phyloP scores from a whole-genome alignment of 2,888 invertebrate genomes.

The Crioceris asparagi region DNA sequence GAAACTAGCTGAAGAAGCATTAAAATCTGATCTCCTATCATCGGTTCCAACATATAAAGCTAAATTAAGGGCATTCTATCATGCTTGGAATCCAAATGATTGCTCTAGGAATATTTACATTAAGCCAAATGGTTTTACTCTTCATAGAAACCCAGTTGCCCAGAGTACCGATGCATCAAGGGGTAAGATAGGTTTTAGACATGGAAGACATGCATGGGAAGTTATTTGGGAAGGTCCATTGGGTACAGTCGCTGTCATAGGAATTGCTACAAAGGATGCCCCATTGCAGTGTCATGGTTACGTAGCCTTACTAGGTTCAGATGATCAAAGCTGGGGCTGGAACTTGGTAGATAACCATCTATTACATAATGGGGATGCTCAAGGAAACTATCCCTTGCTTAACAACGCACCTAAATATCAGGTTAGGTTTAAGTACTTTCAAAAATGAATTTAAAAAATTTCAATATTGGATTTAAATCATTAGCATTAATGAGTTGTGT shows the following conservation, averaged over 20 bases:
- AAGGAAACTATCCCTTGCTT: slow-evolving; percentile 85
- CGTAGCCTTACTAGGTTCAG: slow-evolving; percentile 86
- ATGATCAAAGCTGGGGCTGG: slow-evolving; percentile 99
- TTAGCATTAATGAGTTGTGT: slow-evolving; percentile 3
- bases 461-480: background rate
- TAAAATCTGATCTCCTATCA: slow-evolving; percentile 84
- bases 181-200: slow-evolving; percentile 79
- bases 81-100: slow-evolving; percentile 96
- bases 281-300: slow-evolving; percentile 91
- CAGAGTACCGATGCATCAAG: slow-evolving; percentile 95
- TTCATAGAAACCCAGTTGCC: slow-evolving; percentile 96
- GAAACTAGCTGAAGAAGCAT: slow-evolving; percentile 74
- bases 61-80: slow-evolving; percentile 84
- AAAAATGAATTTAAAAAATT: background rate
- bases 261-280: slow-evolving; percentile 89
- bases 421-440: slow-evolving; percentile 40
- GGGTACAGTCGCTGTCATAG: slow-evolving; percentile 96
- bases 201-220: slow-evolving; percentile 95
- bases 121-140: slow-evolving; percentile 92
- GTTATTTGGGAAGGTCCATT: slow-evolving; percentile 97
- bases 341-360: slow-evolving; percentile 96
- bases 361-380: slow-evolving; percentile 90
- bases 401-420: slow-evolving; percentile 98
- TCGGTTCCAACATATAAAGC: slow-evolving; percentile 85
- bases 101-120: slow-evolving; percentile 95